phyloP scores from a whole-genome alignment of 2,113 vertebrate species.

The Rhizomys pruinosus region DNA sequence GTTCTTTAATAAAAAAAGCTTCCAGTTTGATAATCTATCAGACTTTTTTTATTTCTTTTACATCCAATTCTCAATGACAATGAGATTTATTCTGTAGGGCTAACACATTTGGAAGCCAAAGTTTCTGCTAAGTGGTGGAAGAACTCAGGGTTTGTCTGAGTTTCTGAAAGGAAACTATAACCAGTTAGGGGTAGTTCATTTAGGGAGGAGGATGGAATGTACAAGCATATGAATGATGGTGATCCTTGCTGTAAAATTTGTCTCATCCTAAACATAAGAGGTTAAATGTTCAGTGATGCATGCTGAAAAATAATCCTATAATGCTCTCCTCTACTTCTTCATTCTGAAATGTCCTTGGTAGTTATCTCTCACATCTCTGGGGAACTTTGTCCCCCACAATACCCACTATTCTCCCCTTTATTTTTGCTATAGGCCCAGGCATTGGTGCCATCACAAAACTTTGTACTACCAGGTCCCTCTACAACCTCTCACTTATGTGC shows the following conservation, averaged over 20 bases:
- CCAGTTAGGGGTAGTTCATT: neutral
- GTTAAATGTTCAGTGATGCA: neutral
- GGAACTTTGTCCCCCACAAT: neutral
- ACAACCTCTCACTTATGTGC: accelerated
- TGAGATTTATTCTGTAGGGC: neutral
- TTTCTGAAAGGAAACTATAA: neutral
- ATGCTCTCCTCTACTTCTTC: neutral
- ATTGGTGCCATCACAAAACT: accelerated
- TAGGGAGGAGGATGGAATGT: neutral
- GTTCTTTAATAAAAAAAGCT: neutral
- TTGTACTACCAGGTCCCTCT: accelerated
- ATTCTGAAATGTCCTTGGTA: neutral
- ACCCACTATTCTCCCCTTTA: neutral
- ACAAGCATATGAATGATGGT: neutral
- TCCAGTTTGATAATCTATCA: neutral
- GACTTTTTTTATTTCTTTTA: neutral
- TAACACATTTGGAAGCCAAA: neutral
- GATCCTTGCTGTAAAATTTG: no score
- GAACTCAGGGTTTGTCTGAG: neutral
- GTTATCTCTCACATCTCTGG: neutral
- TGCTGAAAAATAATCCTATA: neutral
- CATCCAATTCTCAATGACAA: neutral
- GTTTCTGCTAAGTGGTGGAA: neutral
- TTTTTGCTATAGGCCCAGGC: neutral
- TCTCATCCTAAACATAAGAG: neutral